phyloP scores from a whole-genome alignment of 2,888 invertebrate genomes.

The Chaetoderma sp. region DNA sequence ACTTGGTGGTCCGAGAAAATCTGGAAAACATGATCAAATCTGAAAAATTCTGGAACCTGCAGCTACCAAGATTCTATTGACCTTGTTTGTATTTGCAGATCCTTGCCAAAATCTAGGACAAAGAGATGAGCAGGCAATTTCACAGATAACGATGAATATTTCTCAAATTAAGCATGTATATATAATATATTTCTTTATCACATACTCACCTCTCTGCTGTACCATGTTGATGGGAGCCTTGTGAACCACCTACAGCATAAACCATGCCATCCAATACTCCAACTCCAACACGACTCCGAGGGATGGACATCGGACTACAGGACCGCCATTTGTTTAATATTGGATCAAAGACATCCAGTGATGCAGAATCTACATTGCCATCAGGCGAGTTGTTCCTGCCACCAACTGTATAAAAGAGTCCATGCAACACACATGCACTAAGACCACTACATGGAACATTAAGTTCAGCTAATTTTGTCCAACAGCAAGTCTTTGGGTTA shows the following conservation, averaged over 20 bases:
- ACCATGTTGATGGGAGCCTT: conserved; percentile 86
- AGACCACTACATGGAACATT: conserved; percentile 87
- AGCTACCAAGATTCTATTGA: too few species aligned
- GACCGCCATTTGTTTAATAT: conserved; percentile 87
- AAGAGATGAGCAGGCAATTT: too few species aligned
- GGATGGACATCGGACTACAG: conserved; percentile 83
- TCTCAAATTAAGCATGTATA: too few species aligned
- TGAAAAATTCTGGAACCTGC: too few species aligned
- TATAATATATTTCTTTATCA: too few species aligned
- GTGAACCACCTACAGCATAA: conserved; percentile 93
- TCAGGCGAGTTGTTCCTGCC: conserved; percentile 87
- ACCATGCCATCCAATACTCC: conserved; percentile 93
- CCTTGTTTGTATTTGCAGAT: too few species aligned
- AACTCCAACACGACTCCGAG: conserved; percentile 89
- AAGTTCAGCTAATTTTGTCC: conserved; percentile 85
- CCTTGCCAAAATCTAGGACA: too few species aligned
- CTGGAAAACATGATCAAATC: too few species aligned
- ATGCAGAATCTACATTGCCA: conserved; percentile 76
- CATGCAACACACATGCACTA: conserved; percentile 66
- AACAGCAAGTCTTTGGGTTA: conserved; percentile 86
- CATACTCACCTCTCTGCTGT: conserved; percentile 85
- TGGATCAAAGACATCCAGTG: conserved; percentile 88
- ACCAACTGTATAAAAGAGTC: conserved; percentile 91
- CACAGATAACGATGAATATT: too few species aligned
- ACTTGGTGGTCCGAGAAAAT: too few species aligned